A percentile compares a stretch with the other conserved stretches of the same genome.
Conservation (phyloP, 2,797 vertebrate species). For the Aselliscus stoliczkanus region DNA sequence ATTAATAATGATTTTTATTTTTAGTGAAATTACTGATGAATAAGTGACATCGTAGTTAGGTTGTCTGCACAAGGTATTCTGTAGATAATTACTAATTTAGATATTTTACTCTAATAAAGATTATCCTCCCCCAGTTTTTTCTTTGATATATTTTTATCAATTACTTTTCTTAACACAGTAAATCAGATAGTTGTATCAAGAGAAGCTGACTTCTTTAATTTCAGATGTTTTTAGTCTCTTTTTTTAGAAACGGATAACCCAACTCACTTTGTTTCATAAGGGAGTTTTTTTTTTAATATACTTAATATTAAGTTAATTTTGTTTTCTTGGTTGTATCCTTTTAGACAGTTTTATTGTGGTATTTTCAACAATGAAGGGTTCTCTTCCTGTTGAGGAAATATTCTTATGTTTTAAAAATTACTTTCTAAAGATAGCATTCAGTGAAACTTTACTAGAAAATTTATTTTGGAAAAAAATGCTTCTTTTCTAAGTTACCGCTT, state of each 20-base stretch:
- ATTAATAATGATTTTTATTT: not conserved
- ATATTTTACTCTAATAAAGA: not conserved
- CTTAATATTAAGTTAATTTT: not conserved
- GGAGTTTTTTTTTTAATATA: not conserved
- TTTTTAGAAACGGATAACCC: not conserved
- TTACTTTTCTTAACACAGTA: not conserved
- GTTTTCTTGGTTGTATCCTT: not conserved
- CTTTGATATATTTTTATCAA: constrained; percentile 1
- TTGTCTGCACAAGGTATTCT: not conserved
- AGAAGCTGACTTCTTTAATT: not conserved
- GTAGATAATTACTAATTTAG: not conserved
- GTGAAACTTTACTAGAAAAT: not conserved
- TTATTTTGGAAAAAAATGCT: not conserved
- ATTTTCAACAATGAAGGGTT: not conserved
- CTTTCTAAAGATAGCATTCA: not conserved
- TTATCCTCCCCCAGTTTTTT: not conserved
- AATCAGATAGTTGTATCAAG: not conserved
- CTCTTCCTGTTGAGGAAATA: constrained; percentile 19
- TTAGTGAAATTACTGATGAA: not conserved
- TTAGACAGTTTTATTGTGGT: not conserved
- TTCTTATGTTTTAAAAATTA: constrained; percentile 16
- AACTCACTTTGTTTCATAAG: not conserved
- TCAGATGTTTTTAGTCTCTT: not conserved
- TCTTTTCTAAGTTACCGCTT: not conserved
- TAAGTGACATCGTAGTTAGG: not conserved